Conservation (phyloP, 2,113 vertebrate genomes). For the Phoenicopterus ruber region DNA sequence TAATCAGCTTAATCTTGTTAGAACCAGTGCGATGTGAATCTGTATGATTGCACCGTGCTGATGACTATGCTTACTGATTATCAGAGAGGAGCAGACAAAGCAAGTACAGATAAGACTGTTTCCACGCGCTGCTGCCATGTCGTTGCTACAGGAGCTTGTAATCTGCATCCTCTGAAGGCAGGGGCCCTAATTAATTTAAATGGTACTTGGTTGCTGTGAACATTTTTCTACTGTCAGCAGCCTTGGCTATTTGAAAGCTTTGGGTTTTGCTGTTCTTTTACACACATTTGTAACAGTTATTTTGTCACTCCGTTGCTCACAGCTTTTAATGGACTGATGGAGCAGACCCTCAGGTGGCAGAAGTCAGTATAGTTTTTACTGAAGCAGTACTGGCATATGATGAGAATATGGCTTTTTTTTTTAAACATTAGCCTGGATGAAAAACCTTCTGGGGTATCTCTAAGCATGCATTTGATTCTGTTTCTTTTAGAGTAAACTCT, state of each 20-base stretch:
- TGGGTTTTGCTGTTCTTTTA: neutral
- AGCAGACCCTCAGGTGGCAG: neutral
- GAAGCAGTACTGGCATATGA: neutral
- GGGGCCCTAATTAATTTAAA: neutral
- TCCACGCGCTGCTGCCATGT: fast-evolving
- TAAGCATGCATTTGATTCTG: neutral
- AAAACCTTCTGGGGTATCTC: neutral
- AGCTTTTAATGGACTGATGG: neutral
- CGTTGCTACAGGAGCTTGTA: neutral
- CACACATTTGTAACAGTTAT: neutral
- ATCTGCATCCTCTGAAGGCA: neutral
- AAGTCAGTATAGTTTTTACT: neutral
- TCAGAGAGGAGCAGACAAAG: neutral
- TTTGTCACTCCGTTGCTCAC: neutral
- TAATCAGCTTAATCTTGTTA: neutral
- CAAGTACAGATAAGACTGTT: neutral
- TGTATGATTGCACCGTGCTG: neutral
- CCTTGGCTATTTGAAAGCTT: neutral
- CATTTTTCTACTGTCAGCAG: neutral
- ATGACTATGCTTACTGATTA: neutral
- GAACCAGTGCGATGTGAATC: neutral
- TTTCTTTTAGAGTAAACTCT: neutral
- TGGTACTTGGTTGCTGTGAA: neutral
- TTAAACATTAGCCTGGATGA: neutral
- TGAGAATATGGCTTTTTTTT: neutral